Conservation (phyloP, 2,888 invertebrate genomes). For the Drosophila bunnanda region DNA sequence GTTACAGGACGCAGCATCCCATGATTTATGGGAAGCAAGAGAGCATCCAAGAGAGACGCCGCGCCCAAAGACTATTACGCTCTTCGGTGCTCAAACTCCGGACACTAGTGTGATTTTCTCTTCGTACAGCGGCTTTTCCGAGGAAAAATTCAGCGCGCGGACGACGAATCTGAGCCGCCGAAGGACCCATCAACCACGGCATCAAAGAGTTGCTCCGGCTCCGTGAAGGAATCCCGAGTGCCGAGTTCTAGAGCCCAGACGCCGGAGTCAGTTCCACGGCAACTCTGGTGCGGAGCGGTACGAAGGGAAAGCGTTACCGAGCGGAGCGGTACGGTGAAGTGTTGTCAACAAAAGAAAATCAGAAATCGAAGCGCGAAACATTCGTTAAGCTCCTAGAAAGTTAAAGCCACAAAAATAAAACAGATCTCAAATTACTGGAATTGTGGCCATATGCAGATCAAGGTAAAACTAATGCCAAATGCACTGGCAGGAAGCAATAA, state of each 20-base stretch:
- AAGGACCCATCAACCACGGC: slow-evolving; percentile 18
- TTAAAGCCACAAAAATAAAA: neutral
- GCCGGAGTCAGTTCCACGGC: slow-evolving; percentile 66
- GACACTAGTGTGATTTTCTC: too few relatives aligned
- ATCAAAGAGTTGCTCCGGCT: slow-evolving; percentile 45
- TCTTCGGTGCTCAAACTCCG: neutral
- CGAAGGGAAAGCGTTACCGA: slow-evolving; percentile 44
- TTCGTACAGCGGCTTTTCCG: slow-evolving; percentile 3
- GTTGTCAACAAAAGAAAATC: slow-evolving; percentile 22
- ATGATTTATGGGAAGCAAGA: neutral
- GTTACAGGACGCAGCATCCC: slow-evolving; percentile 17
- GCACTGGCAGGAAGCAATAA: slow-evolving; percentile 50
- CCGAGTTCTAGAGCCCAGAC: slow-evolving; percentile 16
- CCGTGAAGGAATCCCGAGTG: slow-evolving; percentile 21
- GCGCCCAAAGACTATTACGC: slow-evolving; percentile 25
- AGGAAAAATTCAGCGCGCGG: neutral
- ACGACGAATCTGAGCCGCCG: slow-evolving; percentile 34
- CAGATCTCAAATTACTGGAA: slow-evolving; percentile 15
- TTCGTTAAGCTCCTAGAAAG: neutral
- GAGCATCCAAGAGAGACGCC: slow-evolving; percentile 20
- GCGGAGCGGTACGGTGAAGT: slow-evolving; percentile 46
- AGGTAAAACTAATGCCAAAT: slow-evolving; percentile 11
- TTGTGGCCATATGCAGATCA: slow-evolving; percentile 67
- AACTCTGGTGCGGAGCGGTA: slow-evolving; percentile 64
- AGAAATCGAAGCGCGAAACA: slow-evolving; percentile 22